Evolutionary conservation across 2,888 invertebrate species (phyloP).

Genomic region (Quadroppia sp.): DNA sequence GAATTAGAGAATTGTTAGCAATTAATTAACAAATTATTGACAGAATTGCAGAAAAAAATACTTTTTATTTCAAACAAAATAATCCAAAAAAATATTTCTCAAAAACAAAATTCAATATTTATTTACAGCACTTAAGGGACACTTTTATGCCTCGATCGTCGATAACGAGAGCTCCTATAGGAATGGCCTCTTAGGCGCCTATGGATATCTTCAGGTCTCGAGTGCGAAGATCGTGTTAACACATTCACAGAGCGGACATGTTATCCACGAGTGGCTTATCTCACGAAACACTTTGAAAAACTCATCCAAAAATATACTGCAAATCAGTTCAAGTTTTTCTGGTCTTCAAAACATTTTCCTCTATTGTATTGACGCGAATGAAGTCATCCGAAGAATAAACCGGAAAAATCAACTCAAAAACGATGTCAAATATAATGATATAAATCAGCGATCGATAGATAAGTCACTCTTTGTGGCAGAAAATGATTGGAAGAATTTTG

Average conservation of each 20-base stretch:
- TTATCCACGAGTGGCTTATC: constrained; percentile 47
- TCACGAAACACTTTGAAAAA: constrained; percentile 29
- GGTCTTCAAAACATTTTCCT: not conserved
- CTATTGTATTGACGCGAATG: constrained; percentile 13
- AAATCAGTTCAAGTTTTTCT: not conserved
- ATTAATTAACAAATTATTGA: not conserved
- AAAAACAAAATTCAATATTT: not conserved
- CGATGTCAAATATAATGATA: not conserved
- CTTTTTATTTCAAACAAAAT: not conserved
- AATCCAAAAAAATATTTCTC: not conserved
- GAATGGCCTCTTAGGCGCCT: constrained; percentile 46
- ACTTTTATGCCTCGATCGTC: constrained; percentile 46
- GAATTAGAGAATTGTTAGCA: constrained; percentile 46
- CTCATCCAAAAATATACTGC: not conserved
- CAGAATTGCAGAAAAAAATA: not conserved
- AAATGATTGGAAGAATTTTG: not conserved
- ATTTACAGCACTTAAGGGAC: constrained; percentile 43
- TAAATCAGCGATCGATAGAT: not conserved
- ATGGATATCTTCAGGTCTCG: constrained; percentile 46
- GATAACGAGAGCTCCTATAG: constrained; percentile 46
- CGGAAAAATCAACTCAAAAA: not conserved
- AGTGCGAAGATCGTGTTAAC: constrained; percentile 45
- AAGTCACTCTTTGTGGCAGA: not conserved
- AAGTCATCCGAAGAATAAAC: not conserved
- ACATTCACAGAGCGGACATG: constrained; percentile 46